Conservation (phyloP, 2,113 vertebrate genomes). For the Apodemus sylvaticus region DNA sequence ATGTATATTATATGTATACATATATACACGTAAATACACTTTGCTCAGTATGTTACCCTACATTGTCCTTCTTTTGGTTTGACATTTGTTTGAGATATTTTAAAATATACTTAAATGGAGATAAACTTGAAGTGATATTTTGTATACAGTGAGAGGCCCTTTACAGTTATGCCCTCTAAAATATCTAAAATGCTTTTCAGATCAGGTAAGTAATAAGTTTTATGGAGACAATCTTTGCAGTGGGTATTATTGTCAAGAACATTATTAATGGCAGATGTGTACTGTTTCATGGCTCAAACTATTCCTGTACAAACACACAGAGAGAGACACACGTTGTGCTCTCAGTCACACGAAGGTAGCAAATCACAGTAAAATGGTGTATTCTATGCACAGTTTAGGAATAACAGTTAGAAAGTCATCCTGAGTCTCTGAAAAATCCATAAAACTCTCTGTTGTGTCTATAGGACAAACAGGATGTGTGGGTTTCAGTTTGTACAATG, state of each 20-base stretch:
- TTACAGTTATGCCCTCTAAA: not conserved
- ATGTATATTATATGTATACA: not conserved
- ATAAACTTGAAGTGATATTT: not conserved
- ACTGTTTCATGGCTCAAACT: not conserved
- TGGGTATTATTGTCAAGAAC: not conserved
- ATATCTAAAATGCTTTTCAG: not conserved
- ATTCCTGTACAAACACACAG: accelerated
- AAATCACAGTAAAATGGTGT: not conserved
- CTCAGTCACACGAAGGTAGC: not conserved
- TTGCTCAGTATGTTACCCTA: not conserved
- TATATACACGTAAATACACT: not conserved
- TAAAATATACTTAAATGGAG: not conserved
- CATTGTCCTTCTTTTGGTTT: not conserved
- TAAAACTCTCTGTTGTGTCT: not conserved
- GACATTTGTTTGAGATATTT: not conserved
- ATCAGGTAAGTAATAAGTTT: not conserved
- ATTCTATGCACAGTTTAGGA: not conserved
- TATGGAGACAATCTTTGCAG: not conserved
- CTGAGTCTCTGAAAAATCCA: too few species aligned
- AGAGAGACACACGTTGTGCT: not conserved
- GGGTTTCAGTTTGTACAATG: not conserved
- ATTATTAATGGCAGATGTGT: accelerated
- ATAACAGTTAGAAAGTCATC: accelerated
- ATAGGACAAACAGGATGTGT: not conserved
- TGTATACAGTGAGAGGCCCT: not conserved